Evolutionary conservation across 2,797 vertebrate genomes (phyloP).

Genomic region (Sebastiscus tertius): DNA sequence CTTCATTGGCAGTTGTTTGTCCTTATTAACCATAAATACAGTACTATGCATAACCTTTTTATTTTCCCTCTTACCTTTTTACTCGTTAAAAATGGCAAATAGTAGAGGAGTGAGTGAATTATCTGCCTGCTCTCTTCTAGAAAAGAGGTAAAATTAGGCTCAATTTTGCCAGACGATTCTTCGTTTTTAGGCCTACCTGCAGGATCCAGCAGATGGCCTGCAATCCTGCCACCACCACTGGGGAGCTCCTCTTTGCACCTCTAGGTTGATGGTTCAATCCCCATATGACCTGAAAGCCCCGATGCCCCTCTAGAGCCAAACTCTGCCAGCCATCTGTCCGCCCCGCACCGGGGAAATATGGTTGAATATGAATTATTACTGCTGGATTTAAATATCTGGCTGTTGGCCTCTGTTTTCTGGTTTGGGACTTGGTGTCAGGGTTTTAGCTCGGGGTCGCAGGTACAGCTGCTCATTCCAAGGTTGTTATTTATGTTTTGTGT

Average conservation of each 20-base stretch:
- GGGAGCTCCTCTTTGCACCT: slow-evolving; percentile 44
- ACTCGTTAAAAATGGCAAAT: neutral
- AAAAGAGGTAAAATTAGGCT: neutral
- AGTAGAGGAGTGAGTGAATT: neutral
- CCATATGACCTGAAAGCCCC: slow-evolving; percentile 22
- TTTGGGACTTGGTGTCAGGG: neutral
- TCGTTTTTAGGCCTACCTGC: neutral
- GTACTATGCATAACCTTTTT: too few relatives aligned
- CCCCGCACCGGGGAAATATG: slow-evolving; percentile 1
- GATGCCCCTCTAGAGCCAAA: neutral
- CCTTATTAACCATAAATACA: neutral
- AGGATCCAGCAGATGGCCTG: slow-evolving; percentile 45
- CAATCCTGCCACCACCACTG: neutral
- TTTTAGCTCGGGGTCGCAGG: slow-evolving; percentile 16
- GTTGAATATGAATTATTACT: slow-evolving; percentile 29
- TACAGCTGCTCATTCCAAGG: slow-evolving; percentile 21
- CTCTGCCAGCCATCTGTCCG: slow-evolving; percentile 53
- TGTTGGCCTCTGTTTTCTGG: slow-evolving; percentile 1
- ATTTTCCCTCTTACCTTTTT: neutral
- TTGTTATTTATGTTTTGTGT: neutral
- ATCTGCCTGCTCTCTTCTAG: neutral
- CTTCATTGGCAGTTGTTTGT: too few relatives aligned
- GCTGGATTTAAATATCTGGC: slow-evolving; percentile 50
- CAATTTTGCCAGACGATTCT: neutral
- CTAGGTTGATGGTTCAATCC: slow-evolving; percentile 57